Evolutionary conservation across 2,888 invertebrate genomes (phyloP).

Genomic region (Drosophila mimetica): DNA sequence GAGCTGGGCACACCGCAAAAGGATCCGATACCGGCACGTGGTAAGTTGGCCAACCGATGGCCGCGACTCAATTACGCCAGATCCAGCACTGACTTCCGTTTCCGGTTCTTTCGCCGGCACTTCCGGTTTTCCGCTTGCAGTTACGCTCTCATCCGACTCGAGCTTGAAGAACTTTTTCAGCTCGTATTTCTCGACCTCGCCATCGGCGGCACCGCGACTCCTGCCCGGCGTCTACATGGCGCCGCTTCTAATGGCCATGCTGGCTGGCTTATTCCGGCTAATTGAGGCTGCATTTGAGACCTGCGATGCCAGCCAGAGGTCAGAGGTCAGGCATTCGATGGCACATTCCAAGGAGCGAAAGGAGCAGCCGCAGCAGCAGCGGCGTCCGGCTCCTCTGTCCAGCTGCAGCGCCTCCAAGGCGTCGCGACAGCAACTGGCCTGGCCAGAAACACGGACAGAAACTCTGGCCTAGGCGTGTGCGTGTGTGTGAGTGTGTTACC

Average conservation of each 20-base stretch:
- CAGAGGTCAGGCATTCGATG: constrained; percentile 4
- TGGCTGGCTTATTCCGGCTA: constrained; percentile 46
- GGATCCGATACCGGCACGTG: constrained; percentile 92
- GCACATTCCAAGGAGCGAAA: constrained; percentile 25
- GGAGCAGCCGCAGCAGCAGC: constrained; percentile 10
- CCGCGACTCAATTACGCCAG: constrained; percentile 50
- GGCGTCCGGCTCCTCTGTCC: constrained; percentile 35
- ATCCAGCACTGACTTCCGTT: constrained; percentile 56
- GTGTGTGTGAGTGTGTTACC: constrained; percentile 43
- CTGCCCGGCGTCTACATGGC: constrained; percentile 49
- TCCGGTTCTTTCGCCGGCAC: constrained; percentile 36
- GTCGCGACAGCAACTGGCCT: constrained; percentile 45
- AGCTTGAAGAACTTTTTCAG: constrained; percentile 80
- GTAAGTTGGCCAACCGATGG: constrained; percentile 84
- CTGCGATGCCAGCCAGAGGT: constrained; percentile 23
- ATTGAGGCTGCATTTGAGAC: constrained; percentile 34
- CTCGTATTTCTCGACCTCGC: constrained; percentile 76
- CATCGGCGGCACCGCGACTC: constrained; percentile 56
- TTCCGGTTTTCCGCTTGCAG: constrained; percentile 58
- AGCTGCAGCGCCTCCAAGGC: constrained; percentile 56
- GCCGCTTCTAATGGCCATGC: constrained; percentile 42
- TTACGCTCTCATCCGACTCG: constrained; percentile 82
- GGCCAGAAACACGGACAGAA: constrained; percentile 49
- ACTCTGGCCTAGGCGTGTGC: constrained; percentile 30
- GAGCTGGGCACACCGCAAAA: constrained; percentile 89